phyloP scores from a whole-genome alignment of 1,140 invertebrate species.

The Eciton burchellii region DNA sequence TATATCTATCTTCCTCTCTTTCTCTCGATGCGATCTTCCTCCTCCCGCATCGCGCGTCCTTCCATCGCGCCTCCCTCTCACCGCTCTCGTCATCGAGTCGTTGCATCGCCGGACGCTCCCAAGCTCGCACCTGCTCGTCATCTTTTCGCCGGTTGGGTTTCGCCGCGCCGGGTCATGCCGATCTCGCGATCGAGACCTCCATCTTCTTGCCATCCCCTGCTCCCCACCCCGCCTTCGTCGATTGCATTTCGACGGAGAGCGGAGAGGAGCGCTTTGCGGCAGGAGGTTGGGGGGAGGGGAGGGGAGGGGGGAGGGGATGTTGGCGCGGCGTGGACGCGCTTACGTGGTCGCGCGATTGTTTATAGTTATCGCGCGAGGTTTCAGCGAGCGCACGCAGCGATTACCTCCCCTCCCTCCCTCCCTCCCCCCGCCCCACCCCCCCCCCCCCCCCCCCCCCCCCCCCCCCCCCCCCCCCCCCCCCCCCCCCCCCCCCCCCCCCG shows the following conservation, averaged over 20 bases:
- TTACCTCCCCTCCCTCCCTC: slow-evolving; percentile 44
- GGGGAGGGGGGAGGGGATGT: not conserved
- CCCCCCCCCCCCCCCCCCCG: slow-evolving; percentile 27
- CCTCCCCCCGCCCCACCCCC: slow-evolving; percentile 34
- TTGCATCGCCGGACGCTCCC: not conserved
- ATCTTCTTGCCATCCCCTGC: too few relatives aligned
- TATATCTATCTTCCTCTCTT: not conserved
- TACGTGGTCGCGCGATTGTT: slow-evolving; percentile 30
- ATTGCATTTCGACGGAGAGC: slow-evolving; percentile 48
- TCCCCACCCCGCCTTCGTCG: not conserved
- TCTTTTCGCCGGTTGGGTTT: slow-evolving; percentile 27
- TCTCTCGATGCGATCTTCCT: not conserved
- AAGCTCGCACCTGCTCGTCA: slow-evolving; percentile 36
- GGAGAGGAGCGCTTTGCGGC: slow-evolving; percentile 28
- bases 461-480: slow-evolving; percentile 38
- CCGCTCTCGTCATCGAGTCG: not conserved
- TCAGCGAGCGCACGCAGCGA: slow-evolving; percentile 46
- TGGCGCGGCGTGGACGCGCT: not conserved
- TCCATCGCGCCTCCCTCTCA: slow-evolving; percentile 4
- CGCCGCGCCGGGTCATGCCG: slow-evolving; percentile 23
- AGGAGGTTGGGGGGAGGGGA: slow-evolving; percentile 26
- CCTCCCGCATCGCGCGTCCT: not conserved
- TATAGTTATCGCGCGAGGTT: slow-evolving; percentile 43
- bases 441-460: slow-evolving; percentile 25
- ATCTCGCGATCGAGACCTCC: slow-evolving; percentile 13